These are phyloP conservation scores for Yponomeuta cagnagella DNA, from an alignment of 2,888 invertebrate species.

Conservation along the genomic window DNA sequence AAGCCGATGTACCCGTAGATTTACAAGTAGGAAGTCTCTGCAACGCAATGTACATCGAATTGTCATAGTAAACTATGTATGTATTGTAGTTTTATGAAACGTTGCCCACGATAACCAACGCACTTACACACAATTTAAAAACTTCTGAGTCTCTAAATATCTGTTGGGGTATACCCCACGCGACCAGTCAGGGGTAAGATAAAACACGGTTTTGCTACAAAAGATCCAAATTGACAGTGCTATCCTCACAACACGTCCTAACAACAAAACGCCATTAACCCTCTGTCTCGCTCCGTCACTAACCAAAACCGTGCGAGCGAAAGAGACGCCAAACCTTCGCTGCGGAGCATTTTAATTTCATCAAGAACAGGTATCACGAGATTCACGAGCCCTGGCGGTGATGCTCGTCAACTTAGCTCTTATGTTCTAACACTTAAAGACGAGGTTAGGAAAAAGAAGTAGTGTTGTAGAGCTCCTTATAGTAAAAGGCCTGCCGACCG, in stretches of 20 bases:
- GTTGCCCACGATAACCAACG: no score
- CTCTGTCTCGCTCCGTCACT: background rate
- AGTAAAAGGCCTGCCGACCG: constrained; percentile 37
- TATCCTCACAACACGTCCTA: background rate
- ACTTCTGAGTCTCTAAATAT: no score
- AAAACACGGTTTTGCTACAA: background rate
- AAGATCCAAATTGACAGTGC: background rate
- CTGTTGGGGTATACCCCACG: no score
- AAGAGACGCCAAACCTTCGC: background rate
- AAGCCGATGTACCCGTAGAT: no score
- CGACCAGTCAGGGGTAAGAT: background rate
- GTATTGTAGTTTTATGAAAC: no score
- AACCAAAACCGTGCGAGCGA: background rate
- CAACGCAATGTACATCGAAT: no score
- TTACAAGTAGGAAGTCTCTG: no score
- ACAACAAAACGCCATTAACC: background rate
- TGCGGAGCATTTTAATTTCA: background rate
- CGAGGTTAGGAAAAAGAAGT: background rate
- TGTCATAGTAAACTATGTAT: no score
- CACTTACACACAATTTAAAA: no score
- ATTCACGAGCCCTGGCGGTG: background rate
- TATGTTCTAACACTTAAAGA: background rate
- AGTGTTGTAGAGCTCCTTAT: constrained; percentile 23
- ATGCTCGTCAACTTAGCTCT: background rate
- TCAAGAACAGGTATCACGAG: background rate